Evolutionary conservation across 1,140 invertebrate genomes (phyloP).

Genomic region (Diabrotica virgifera): DNA sequence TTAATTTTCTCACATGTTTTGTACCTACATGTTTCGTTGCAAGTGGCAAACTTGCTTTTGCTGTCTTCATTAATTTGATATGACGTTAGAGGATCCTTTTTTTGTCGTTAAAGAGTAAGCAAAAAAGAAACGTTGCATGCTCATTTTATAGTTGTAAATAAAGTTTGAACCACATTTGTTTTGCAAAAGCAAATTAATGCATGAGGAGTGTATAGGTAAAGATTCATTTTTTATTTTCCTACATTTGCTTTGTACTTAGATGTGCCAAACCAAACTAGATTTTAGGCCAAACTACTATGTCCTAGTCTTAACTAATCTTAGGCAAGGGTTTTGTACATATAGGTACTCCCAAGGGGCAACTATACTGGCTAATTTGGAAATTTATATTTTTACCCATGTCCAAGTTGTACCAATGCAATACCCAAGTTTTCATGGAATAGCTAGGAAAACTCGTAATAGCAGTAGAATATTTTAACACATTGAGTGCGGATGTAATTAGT

Average conservation of each 20-base stretch:
- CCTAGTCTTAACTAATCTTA: too few species aligned
- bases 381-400: too few species aligned
- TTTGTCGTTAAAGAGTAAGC: conserved; percentile 95
- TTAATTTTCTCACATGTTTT: neutral
- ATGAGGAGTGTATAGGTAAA: neutral
- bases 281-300: too few species aligned
- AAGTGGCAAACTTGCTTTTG: neutral
- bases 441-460: too few species aligned
- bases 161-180: neutral
- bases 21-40: neutral
- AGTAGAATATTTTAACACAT: too few species aligned
- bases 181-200: conserved; percentile 1
- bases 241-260: neutral
- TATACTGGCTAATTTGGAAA: too few species aligned
- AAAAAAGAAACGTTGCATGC: conserved; percentile 17
- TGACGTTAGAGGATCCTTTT: conserved; percentile 94
- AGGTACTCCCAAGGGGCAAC: too few species aligned
- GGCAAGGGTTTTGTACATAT: too few species aligned
- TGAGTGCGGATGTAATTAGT: too few species aligned
- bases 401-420: too few species aligned
- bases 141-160: conserved; percentile 5
- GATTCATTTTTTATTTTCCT: neutral
- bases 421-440: too few species aligned
- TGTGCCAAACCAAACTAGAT: neutral
- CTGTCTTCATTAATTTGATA: conserved; percentile 51